Evolutionary conservation across 1,140 invertebrate species (phyloP).

Genomic region (Zophobas morio): DNA sequence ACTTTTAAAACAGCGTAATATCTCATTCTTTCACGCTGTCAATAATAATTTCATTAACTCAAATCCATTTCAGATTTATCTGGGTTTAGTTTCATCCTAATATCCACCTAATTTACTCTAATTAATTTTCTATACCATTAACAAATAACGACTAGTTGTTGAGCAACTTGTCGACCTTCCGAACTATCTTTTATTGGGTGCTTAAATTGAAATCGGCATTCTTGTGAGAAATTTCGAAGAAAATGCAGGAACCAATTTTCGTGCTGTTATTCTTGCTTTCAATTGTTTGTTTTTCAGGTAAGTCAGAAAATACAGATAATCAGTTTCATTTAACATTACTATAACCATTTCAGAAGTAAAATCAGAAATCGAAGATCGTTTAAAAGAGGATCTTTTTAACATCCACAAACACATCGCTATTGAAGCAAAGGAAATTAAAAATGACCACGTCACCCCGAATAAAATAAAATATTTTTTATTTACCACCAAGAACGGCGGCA

Average conservation of each 20-base stretch:
- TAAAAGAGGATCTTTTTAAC: slow-evolving; percentile 46
- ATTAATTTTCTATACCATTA: background rate
- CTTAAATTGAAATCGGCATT: slow-evolving; percentile 10
- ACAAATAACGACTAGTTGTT: slow-evolving; percentile 9
- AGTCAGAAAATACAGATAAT: background rate
- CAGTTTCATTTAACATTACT: background rate
- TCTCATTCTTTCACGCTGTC: too few species aligned
- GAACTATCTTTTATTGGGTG: slow-evolving; percentile 1
- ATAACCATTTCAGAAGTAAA: background rate
- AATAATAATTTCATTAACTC: too few species aligned
- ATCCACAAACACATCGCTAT: slow-evolving; percentile 54
- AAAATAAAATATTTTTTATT: slow-evolving; percentile 55
- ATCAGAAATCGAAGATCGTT: slow-evolving; percentile 19
- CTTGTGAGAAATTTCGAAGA: background rate
- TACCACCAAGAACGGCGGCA: slow-evolving; percentile 28
- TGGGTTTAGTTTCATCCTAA: background rate
- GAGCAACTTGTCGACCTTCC: slow-evolving; percentile 16
- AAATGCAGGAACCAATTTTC: slow-evolving; percentile 5
- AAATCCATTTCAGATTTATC: background rate
- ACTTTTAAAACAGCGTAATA: too few species aligned
- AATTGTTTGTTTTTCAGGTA: slow-evolving; percentile 1
- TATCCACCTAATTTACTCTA: background rate
- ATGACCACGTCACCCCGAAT: slow-evolving; percentile 51
- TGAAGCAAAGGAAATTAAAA: slow-evolving; percentile 50
- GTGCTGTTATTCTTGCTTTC: background rate